Percentiles rank a stretch among this genome's conserved stretches.
Conservation (phyloP, 2,888 invertebrate species). For the Candidula unifasciata region DNA sequence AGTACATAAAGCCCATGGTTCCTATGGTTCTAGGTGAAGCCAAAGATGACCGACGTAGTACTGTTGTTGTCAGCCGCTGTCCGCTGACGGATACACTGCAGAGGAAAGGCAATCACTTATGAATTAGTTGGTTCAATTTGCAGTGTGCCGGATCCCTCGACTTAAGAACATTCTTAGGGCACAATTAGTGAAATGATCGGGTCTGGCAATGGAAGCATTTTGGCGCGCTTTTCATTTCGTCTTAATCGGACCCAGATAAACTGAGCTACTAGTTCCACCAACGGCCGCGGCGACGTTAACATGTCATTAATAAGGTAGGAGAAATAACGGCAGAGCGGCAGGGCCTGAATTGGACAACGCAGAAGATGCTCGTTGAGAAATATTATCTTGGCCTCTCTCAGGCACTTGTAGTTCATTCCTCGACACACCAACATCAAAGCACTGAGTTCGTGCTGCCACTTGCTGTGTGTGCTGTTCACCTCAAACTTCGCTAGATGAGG, state of each 20-base stretch:
- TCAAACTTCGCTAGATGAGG: slow-evolving; percentile 46
- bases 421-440: slow-evolving; percentile 34
- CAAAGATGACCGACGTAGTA: too few relatives aligned
- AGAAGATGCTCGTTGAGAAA: slow-evolving; percentile 48
- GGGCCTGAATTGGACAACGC: slow-evolving; percentile 42
- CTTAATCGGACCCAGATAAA: slow-evolving; percentile 28
- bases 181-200: background rate
- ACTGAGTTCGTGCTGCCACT: slow-evolving; percentile 26
- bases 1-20: too few relatives aligned
- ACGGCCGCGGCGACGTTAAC: slow-evolving; percentile 26
- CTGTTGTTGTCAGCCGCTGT: too few relatives aligned
- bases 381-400: slow-evolving; percentile 39
- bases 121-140: too few relatives aligned
- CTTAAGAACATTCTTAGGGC: too few relatives aligned
- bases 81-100: too few relatives aligned
- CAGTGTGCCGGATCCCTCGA: too few relatives aligned
- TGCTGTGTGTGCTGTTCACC: background rate
- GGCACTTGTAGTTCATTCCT: slow-evolving; percentile 29
- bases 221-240: slow-evolving; percentile 32
- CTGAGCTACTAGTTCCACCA: slow-evolving; percentile 6
- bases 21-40: too few relatives aligned
- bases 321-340: slow-evolving; percentile 44
- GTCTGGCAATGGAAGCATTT: slow-evolving; percentile 11
- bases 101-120: too few relatives aligned
- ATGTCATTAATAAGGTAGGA: slow-evolving; percentile 31